A percentile compares a stretch with the other conserved stretches of the same genome.
These are phyloP conservation scores for Phthorimaea operculella DNA, from an alignment of 1,140 invertebrate species.

Conservation along the genomic window DNA sequence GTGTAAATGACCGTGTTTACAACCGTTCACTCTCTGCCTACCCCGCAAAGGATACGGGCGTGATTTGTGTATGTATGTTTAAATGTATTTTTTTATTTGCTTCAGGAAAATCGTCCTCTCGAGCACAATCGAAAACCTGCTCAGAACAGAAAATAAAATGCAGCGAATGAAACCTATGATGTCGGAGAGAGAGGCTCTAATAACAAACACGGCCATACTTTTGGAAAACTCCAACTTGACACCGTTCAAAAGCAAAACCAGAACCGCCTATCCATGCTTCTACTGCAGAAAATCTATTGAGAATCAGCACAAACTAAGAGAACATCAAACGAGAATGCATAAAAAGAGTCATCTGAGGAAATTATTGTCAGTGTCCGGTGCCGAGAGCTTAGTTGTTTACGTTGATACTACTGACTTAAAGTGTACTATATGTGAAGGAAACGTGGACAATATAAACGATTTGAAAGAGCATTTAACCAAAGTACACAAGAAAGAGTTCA, in stretches of 20 bases:
- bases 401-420: constrained; percentile 44
- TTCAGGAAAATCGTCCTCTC: constrained; percentile 28
- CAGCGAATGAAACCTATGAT: constrained; percentile 11
- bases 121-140: constrained; percentile 29
- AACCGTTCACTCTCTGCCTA: too few relatives aligned
- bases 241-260: constrained; percentile 45
- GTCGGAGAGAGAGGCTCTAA: constrained; percentile 46
- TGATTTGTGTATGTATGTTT: too few relatives aligned
- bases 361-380: constrained; percentile 31
- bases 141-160: constrained; percentile 7
- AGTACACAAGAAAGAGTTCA: constrained; percentile 39
- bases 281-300: constrained; percentile 48
- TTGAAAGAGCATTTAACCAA: constrained; percentile 44
- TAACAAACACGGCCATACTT: constrained; percentile 35
- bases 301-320: constrained; percentile 30
- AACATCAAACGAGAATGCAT: constrained; percentile 29
- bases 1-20: too few relatives aligned
- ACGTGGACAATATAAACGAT: constrained; percentile 34
- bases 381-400: constrained; percentile 46
- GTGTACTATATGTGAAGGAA: constrained; percentile 32
- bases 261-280: constrained; percentile 46
- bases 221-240: constrained; percentile 42
- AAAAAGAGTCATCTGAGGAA: constrained; percentile 34
- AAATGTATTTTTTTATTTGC: not conserved
- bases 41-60: too few relatives aligned